Conservation (phyloP, 2,888 invertebrate genomes). For the Eupithecia exiguata region DNA sequence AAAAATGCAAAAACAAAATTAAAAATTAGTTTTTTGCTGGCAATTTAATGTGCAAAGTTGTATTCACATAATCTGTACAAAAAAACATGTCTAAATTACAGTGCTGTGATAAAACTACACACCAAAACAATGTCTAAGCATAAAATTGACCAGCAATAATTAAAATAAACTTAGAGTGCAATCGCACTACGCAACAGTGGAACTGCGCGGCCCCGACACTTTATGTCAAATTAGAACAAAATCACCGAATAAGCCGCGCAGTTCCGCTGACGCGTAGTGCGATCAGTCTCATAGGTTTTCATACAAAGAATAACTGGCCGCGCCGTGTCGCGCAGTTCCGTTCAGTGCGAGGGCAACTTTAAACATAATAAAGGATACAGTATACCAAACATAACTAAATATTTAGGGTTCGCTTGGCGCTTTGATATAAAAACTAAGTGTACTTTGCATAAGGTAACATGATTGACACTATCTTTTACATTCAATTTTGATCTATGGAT, state of each 20-base stretch:
- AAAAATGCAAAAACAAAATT: not conserved
- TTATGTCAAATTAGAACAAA: no score
- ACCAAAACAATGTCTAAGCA: not conserved
- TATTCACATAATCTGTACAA: not conserved
- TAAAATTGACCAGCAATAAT: slow-evolving; percentile 1
- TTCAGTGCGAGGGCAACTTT: no score
- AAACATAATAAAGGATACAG: not conserved
- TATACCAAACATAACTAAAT: not conserved
- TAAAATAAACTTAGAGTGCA: no score
- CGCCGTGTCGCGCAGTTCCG: no score
- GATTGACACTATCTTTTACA: not conserved
- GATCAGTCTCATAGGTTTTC: no score
- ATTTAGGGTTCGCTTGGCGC: not conserved
- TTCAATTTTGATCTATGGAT: not conserved
- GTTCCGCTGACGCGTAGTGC: no score
- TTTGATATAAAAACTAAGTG: not conserved
- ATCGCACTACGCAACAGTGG: no score
- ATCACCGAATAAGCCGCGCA: no score
- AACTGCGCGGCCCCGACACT: no score
- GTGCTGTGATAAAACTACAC: not conserved
- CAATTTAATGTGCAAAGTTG: not conserved
- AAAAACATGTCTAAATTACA: not conserved
- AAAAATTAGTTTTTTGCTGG: not conserved
- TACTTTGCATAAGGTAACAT: not conserved
- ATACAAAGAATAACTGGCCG: no score